Conservation (phyloP, 2,888 invertebrate genomes). For the Sipha maydis region DNA sequence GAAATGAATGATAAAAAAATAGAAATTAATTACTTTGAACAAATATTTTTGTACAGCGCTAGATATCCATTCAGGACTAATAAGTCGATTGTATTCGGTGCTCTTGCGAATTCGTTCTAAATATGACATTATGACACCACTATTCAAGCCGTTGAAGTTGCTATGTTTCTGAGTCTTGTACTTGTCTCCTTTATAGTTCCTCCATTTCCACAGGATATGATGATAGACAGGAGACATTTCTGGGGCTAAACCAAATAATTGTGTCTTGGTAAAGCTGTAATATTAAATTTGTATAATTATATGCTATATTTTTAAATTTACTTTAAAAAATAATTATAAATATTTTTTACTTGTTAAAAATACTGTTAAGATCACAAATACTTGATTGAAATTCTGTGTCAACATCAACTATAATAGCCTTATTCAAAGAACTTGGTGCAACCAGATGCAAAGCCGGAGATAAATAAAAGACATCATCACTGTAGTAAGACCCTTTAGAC, state of each 20-base stretch:
- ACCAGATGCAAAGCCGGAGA: conserved; percentile 79
- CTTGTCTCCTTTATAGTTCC: conserved; percentile 66
- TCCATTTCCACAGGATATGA: conserved; percentile 77
- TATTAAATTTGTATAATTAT: background rate
- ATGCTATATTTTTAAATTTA: background rate
- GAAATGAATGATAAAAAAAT: no score
- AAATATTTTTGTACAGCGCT: conserved; percentile 73
- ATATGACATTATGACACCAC: conserved; percentile 80
- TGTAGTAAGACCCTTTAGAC: conserved; percentile 76
- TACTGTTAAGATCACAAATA: conserved; percentile 74
- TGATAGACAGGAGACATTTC: conserved; percentile 83
- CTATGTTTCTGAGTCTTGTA: conserved; percentile 68
- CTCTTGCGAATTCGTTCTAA: conserved; percentile 74
- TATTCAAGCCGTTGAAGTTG: conserved; percentile 72
- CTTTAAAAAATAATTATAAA: background rate
- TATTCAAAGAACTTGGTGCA: conserved; percentile 72
- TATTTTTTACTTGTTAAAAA: conserved; percentile 72
- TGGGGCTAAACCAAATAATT: conserved; percentile 78
- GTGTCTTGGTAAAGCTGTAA: conserved; percentile 71
- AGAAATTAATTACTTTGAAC: conserved; percentile 69
- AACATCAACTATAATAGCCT: conserved; percentile 79
- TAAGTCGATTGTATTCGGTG: conserved; percentile 71
- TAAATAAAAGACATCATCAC: conserved; percentile 81
- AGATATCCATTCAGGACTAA: conserved; percentile 71
- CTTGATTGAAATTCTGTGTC: conserved; percentile 80